These are phyloP conservation scores for Pagrus major DNA, from an alignment of 2,113 vertebrate genomes.

Conservation along the genomic window DNA sequence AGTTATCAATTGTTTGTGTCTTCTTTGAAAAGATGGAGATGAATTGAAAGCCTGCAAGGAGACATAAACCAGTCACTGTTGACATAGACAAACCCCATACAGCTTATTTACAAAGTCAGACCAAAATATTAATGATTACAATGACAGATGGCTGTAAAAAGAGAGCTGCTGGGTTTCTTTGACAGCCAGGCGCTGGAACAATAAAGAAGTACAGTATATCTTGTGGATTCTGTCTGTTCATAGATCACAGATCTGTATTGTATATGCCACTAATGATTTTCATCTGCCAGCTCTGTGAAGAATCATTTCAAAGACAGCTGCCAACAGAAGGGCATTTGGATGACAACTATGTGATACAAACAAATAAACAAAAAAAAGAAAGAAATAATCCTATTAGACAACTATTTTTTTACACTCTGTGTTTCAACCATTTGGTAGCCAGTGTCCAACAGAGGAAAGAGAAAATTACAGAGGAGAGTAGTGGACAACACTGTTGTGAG, in stretches of 20 bases:
- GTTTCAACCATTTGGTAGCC: not conserved
- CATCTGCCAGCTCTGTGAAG: not conserved
- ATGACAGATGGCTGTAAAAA: conserved; percentile 14
- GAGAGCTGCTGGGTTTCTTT: not conserved
- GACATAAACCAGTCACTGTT: conserved; percentile 9
- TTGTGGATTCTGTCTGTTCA: not conserved
- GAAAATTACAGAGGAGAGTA: not conserved
- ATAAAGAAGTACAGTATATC: not conserved
- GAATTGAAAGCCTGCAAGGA: conserved; percentile 3
- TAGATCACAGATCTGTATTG: not conserved
- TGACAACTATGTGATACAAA: not conserved
- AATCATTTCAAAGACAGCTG: not conserved
- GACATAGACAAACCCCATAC: not conserved
- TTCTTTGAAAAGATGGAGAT: conserved; percentile 24
- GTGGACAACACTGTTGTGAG: not conserved
- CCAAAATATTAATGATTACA: conserved; percentile 1
- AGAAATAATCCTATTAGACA: not conserved
- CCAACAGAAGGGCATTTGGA: not conserved
- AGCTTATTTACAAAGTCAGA: not conserved
- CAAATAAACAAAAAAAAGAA: no score
- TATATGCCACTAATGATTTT: not conserved
- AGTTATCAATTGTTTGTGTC: conserved; percentile 18
- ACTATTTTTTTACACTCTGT: not conserved
- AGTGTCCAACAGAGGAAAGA: not conserved
- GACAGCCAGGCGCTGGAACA: conserved; percentile 14